Percentiles rank a stretch among this genome's conserved stretches.
phyloP scores from a whole-genome alignment of 2,113 vertebrate species.

The Hirundichthys speculiger region DNA sequence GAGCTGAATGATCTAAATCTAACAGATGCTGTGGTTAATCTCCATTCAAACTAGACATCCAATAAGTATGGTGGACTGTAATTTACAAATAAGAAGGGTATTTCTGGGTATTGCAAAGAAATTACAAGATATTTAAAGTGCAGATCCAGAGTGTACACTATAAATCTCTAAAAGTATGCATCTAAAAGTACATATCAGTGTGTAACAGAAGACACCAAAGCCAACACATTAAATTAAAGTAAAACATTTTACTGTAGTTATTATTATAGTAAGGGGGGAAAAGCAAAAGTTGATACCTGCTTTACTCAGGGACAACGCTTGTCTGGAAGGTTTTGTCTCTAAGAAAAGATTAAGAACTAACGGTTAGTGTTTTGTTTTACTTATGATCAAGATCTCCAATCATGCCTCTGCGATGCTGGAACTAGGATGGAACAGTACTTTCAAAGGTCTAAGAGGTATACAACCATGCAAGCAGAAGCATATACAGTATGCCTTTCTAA shows the following conservation, averaged over 20 bases:
- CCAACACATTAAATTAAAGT: background rate
- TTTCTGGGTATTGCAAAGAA: background rate
- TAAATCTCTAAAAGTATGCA: background rate
- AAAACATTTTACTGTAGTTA: background rate
- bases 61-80: background rate
- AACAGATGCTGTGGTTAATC: no score
- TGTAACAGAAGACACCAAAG: slow-evolving; percentile 7
- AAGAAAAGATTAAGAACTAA: slow-evolving; percentile 48
- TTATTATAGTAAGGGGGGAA: slow-evolving; percentile 5
- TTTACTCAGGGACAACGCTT: slow-evolving; percentile 56
- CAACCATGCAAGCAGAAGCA: slow-evolving; percentile 16
- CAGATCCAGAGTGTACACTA: background rate
- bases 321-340: slow-evolving; percentile 44
- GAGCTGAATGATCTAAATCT: no score
- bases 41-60: no score
- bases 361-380: slow-evolving; percentile 36
- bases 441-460: background rate
- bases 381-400: background rate
- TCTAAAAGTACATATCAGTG: background rate
- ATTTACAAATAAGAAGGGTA: background rate
- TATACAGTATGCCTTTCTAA: background rate
- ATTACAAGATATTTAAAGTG: background rate
- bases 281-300: slow-evolving; percentile 56
- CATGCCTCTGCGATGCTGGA: slow-evolving; percentile 19
- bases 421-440: slow-evolving; percentile 10